Evolutionary conservation across 2,888 invertebrate species (phyloP).

Genomic region (Dasypolia templi): DNA sequence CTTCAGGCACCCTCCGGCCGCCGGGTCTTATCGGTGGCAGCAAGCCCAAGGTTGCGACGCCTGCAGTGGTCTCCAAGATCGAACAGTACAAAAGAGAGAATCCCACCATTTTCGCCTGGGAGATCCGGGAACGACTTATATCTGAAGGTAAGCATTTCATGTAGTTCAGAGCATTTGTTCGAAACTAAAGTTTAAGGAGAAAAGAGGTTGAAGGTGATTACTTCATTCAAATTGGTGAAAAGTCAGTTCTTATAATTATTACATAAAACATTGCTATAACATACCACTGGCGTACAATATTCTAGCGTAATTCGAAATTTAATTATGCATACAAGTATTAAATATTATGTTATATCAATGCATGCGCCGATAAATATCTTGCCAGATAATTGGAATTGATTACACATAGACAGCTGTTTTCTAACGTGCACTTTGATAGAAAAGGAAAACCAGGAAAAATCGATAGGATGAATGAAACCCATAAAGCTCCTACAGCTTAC

Average conservation of each 20-base stretch:
- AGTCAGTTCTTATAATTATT: too few species aligned
- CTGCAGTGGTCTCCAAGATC: constrained; percentile 98
- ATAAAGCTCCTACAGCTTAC: background rate
- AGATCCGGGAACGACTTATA: constrained; percentile 98
- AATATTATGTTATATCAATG: too few species aligned
- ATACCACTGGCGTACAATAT: too few species aligned
- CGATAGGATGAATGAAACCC: background rate
- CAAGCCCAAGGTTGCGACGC: constrained; percentile 99
- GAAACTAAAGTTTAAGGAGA: background rate
- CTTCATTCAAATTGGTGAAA: background rate
- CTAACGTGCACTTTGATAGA: background rate
- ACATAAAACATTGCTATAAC: too few species aligned
- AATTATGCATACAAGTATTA: too few species aligned
- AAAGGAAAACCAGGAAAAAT: background rate
- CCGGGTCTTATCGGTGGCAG: constrained; percentile 98
- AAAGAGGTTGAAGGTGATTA: background rate
- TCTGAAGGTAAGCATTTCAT: constrained; percentile 94
- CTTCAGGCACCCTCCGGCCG: constrained; percentile 96
- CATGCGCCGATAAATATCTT: background rate
- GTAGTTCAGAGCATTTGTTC: too few species aligned
- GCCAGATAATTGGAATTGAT: background rate
- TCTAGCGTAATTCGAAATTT: too few species aligned
- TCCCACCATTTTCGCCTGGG: constrained; percentile 99
- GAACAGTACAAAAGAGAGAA: constrained; percentile 99
- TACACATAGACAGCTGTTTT: background rate